phyloP scores from a whole-genome alignment of 1,140 invertebrate species.

The Probaryconus sp. region DNA sequence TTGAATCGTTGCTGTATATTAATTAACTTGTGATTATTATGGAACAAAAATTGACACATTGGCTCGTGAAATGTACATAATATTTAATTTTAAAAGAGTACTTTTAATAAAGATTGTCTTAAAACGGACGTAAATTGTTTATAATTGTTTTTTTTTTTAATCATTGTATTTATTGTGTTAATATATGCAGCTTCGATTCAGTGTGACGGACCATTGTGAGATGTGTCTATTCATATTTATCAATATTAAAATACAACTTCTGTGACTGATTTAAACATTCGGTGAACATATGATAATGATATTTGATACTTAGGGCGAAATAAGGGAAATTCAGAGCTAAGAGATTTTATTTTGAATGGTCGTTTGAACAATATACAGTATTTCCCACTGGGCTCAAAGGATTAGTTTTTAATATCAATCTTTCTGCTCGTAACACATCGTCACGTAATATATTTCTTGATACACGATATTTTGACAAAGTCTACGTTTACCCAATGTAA shows the following conservation, averaged over 20 bases:
- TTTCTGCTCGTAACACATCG: slow-evolving; percentile 48
- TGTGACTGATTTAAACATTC: too few relatives aligned
- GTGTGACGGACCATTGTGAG: too few relatives aligned
- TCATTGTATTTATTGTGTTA: too few relatives aligned
- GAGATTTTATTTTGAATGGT: slow-evolving; percentile 27
- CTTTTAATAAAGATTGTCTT: too few relatives aligned
- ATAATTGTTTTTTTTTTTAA: too few relatives aligned
- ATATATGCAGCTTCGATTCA: too few relatives aligned
- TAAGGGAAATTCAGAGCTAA: neutral
- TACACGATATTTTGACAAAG: slow-evolving; percentile 54
- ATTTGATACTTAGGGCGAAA: neutral
- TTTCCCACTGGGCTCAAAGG: slow-evolving; percentile 35
- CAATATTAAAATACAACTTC: neutral
- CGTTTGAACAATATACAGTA: slow-evolving; percentile 11
- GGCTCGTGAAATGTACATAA: too few relatives aligned
- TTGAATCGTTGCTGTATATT: slow-evolving; percentile 15
- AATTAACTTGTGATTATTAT: too few relatives aligned
- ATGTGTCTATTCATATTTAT: neutral
- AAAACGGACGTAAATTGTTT: too few relatives aligned
- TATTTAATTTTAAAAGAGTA: too few relatives aligned
- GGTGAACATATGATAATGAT: too few relatives aligned
- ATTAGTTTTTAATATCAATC: slow-evolving; percentile 51
- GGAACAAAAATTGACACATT: too few relatives aligned
- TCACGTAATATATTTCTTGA: slow-evolving; percentile 58
- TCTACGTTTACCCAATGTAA: slow-evolving; percentile 54